Evolutionary conservation across 2,888 invertebrate species (phyloP), one percentile per base, ranked within the genome.

Genomic region (Trachelus stipa): DNA sequence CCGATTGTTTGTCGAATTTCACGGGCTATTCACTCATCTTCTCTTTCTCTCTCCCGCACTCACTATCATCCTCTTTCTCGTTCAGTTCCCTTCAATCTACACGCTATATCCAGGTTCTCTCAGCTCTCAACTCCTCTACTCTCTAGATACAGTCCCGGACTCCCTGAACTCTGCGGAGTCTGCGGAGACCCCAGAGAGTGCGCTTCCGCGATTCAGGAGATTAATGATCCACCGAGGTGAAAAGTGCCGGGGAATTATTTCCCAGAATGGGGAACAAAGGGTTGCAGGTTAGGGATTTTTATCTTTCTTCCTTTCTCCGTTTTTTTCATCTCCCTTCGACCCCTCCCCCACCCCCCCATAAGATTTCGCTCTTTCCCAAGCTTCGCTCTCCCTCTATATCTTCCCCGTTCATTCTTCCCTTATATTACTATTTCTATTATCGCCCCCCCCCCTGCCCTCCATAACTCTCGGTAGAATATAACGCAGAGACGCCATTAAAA

Each of bases 1-100:
- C 23, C 23, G 56, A 56, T 56, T 56, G 56, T 69, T 73, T 75
- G 73, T 76, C 75, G 75, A 75, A 74, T 76, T 76, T 76, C 76
- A 77, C 75, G 73, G 79, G 56, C 37, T n/a, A 73, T 40, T 76
- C 69, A 75, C 69, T 73, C 71, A 15, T 9, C 30, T 40, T 37
- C 76, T 31, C 33, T 76, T n/a, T 76, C 31, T 35, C 40, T 15
- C 23, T 56, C 2, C 23, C 23, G 2, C 56, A 6, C 23, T 56
- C n/a, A 1, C n/a, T 31, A 9, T 23, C 56, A 9, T 12, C 3
- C 40, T 56, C 74, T n/a, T 9, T 11, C 40, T 34, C 56, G 4
- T 11, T 31, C 23, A 11, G 35, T 40, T 37, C 34, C 74, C 34
- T 71, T 71, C 34, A 15, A 11, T 71, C 30, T 71, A 77, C 37